phyloP scores from a whole-genome alignment of 2,113 vertebrate genomes.

The Colinus virginianus region DNA sequence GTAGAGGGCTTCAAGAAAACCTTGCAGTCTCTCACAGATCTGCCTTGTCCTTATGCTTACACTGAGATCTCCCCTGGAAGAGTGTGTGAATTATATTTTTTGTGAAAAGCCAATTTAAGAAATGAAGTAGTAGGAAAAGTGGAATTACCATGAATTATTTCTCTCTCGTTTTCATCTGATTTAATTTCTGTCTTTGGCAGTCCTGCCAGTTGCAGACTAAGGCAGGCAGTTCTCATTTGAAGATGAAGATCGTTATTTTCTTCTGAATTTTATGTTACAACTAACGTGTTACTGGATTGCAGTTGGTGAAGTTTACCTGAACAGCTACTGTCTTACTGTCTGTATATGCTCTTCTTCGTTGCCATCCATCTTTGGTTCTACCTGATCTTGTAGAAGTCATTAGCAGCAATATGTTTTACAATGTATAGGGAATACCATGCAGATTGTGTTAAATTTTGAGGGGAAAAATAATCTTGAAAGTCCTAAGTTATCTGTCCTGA shows the following conservation, averaged over 20 bases:
- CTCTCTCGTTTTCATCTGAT: not conserved
- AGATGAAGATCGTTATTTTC: not conserved
- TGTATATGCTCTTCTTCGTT: not conserved
- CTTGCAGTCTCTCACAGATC: not conserved
- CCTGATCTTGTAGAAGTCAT: not conserved
- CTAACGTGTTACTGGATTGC: not conserved
- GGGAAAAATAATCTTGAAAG: not conserved
- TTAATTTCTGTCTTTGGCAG: not conserved
- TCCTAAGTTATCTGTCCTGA: slow-evolving; percentile 27
- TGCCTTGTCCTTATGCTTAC: not conserved
- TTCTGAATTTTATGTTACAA: not conserved
- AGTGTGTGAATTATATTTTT: not conserved
- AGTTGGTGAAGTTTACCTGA: not conserved
- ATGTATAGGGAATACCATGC: not conserved
- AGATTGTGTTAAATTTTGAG: not conserved
- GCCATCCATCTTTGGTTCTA: not conserved
- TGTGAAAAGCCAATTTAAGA: slow-evolving; percentile 17
- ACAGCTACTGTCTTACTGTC: not conserved
- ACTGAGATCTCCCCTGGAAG: not conserved
- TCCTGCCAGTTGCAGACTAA: not conserved
- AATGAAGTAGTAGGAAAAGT: not conserved
- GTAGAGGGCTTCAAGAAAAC: not conserved
- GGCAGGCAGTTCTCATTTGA: not conserved
- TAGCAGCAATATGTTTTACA: not conserved
- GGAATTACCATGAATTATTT: not conserved